Percentiles rank a stretch among this genome's conserved stretches.
These are phyloP conservation scores for Calliphora vicina DNA, from an alignment of 1,140 invertebrate species.

Conservation along the genomic window DNA sequence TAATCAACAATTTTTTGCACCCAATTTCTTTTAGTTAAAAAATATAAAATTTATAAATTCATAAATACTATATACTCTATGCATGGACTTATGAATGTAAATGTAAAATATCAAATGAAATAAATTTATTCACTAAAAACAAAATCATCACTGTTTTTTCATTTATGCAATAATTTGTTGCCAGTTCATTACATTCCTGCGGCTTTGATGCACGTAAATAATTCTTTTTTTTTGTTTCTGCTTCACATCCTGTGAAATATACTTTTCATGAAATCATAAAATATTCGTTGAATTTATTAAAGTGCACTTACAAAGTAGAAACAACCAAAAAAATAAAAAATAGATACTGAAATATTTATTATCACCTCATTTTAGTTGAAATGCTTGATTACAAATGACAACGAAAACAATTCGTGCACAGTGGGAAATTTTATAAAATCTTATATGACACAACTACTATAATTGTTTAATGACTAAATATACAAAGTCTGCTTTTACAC, in stretches of 20 bases:
- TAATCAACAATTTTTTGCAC: too few species aligned
- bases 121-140: background rate
- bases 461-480: too few species aligned
- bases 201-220: background rate
- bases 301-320: background rate
- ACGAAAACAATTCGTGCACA: background rate
- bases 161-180: background rate
- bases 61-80: too few species aligned
- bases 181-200: background rate
- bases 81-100: too few species aligned
- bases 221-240: background rate
- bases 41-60: too few species aligned
- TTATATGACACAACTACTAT: too few species aligned
- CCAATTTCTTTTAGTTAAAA: too few species aligned
- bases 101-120: background rate
- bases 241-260: background rate
- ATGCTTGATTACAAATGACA: background rate
- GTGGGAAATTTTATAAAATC: too few species aligned
- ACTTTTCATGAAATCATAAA: background rate
- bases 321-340: background rate
- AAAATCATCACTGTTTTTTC: background rate
- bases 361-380: background rate
- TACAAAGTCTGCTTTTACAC: too few species aligned
- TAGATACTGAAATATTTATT: background rate
- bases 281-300: background rate